Evolutionary conservation across 1,140 invertebrate genomes (phyloP), one percentile per base, ranked within the genome.

Genomic region (Ptiloglossa arizonensis): DNA sequence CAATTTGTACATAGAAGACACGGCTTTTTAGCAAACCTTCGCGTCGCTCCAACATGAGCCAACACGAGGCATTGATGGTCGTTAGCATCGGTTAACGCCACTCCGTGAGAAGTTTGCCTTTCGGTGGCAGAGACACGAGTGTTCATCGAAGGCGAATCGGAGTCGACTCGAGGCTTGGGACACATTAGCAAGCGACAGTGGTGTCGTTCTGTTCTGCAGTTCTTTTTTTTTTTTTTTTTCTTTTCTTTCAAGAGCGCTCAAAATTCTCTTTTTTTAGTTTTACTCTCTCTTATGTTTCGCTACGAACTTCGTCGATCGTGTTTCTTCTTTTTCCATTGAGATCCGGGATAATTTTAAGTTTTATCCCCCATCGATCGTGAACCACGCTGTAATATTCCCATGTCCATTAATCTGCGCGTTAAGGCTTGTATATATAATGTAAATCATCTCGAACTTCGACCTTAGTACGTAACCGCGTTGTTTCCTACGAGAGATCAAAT

Each of bases 1-100:
- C n/a, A n/a, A 64, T 67, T 50, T 57, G 64, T 59, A 57, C 9
- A 75, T 68, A 57, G 32, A 64, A 15, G 35, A 13, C 32, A 22
- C 35, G 35, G 19, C 38, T 66, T 22, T 68, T 57, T 17, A 19
- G 24, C 2, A 35, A 35, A 35, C 35, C 35, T 56, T 15, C 13
- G 24, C 11, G 13, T 17, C 41, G 6, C 41, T 11, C 15, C 3
- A 9, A 44, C 41, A 3, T 27, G 24, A 17, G 13, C 13, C 3
- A 15, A 24, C n/a, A n/a, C n/a, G n/a, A n/a, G n/a, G n/a, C n/a
- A n/a, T n/a, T n/a, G n/a, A n/a, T n/a, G n/a, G n/a, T n/a, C n/a
- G n/a, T n/a, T n/a, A n/a, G n/a, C n/a, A n/a, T n/a, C n/a, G n/a
- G n/a, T n/a, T n/a, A n/a, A n/a, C n/a, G n/a, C n/a, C n/a, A n/a